A percentile compares a stretch with the other conserved stretches of the same genome.
These are phyloP conservation scores for Periophthalmus magnuspinnatus DNA, from an alignment of 2,797 vertebrate genomes.

Conservation along the genomic window DNA sequence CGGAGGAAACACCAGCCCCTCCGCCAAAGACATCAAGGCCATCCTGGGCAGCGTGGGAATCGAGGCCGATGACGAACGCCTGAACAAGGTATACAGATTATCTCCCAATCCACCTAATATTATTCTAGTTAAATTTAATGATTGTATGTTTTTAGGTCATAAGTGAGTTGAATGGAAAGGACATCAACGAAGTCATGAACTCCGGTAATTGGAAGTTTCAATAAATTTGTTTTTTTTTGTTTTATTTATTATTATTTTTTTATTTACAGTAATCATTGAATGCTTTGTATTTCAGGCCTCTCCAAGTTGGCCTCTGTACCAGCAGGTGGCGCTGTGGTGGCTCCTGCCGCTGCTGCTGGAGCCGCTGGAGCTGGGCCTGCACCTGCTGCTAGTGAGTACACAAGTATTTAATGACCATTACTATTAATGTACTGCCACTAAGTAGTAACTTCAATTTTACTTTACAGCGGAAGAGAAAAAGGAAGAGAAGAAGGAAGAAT, in stretches of 20 bases:
- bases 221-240: neutral
- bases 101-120: too few species aligned
- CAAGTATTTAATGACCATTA: neutral
- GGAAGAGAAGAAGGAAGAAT: slow-evolving; percentile 87
- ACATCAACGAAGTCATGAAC: slow-evolving; percentile 85
- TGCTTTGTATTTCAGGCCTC: slow-evolving; percentile 67
- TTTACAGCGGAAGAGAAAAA: slow-evolving; percentile 85
- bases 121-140: neutral
- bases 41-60: slow-evolving; percentile 80
- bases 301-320: slow-evolving; percentile 84
- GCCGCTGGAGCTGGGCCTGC: slow-evolving; percentile 70
- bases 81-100: slow-evolving; percentile 67
- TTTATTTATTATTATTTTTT: too few species aligned
- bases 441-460: slow-evolving; percentile 3
- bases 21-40: slow-evolving; percentile 78
- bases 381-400: slow-evolving; percentile 72
- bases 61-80: slow-evolving; percentile 78
- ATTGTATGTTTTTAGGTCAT: slow-evolving; percentile 66
- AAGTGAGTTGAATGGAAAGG: slow-evolving; percentile 80
- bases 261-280: too few species aligned
- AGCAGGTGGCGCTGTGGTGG: slow-evolving; percentile 79
- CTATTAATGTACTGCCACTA: neutral
- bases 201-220: slow-evolving; percentile 63
- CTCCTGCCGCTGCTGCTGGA: slow-evolving; percentile 67
- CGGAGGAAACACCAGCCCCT: slow-evolving; percentile 78